These are phyloP conservation scores for Prenolepis imparis DNA, from an alignment of 2,888 invertebrate species.

Conservation along the genomic window DNA sequence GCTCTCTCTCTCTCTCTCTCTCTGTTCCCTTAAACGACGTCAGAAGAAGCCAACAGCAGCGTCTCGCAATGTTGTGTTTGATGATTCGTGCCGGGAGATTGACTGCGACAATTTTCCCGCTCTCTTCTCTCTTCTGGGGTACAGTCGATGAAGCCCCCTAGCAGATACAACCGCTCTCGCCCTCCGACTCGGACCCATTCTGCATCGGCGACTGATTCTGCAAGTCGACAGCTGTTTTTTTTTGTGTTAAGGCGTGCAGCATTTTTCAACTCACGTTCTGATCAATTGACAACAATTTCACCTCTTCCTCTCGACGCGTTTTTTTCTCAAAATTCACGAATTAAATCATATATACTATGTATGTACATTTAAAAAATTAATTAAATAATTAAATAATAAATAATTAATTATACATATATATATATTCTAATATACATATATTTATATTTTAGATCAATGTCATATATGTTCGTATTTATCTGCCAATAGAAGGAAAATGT, in stretches of 20 bases:
- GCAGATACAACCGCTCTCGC: constrained; percentile 95
- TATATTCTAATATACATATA: neutral
- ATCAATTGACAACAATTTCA: neutral
- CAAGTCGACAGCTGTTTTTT: constrained; percentile 92
- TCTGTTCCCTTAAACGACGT: constrained; percentile 65
- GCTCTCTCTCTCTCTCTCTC: neutral
- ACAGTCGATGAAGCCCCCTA: constrained; percentile 83
- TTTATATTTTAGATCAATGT: neutral
- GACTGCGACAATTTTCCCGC: constrained; percentile 40
- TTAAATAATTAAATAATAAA: neutral
- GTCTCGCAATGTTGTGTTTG: constrained; percentile 73
- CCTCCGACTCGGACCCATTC: constrained; percentile 93
- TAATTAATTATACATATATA: no score
- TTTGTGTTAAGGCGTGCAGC: constrained; percentile 83
- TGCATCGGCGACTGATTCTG: constrained; percentile 94
- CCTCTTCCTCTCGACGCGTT: neutral
- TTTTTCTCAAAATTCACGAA: neutral
- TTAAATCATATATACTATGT: neutral
- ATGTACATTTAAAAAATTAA: neutral
- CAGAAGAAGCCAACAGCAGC: constrained; percentile 79
- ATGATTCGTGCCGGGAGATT: constrained; percentile 68
- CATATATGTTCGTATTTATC: neutral
- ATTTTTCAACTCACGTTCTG: constrained; percentile 36
- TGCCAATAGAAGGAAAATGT: constrained; percentile 8
- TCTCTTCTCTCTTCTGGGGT: constrained; percentile 2